These are phyloP conservation scores for Bedellia somnulentella DNA, from an alignment of 2,888 invertebrate species.

Conservation along the genomic window DNA sequence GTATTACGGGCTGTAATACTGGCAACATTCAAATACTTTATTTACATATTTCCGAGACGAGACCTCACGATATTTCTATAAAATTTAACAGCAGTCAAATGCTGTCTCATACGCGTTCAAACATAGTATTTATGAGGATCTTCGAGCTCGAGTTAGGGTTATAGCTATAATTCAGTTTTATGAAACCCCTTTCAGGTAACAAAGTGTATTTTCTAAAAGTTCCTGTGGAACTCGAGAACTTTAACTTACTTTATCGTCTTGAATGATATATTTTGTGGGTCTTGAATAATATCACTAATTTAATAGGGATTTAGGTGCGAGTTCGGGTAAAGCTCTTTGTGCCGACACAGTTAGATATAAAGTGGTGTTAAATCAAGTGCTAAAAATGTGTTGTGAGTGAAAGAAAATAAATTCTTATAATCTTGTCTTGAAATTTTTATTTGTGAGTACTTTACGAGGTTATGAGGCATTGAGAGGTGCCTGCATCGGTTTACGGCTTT, in stretches of 20 bases:
- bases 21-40: too few species aligned
- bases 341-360: too few species aligned
- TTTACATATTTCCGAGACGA: too few species aligned
- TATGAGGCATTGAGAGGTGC: constrained; percentile 38
- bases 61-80: too few species aligned
- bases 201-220: constrained; percentile 44
- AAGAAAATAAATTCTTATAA: constrained; percentile 12
- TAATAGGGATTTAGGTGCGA: too few species aligned
- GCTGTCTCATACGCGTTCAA: constrained; percentile 43
- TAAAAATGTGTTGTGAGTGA: too few species aligned
- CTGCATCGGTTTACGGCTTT: constrained; percentile 43
- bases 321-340: too few species aligned
- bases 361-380: too few species aligned
- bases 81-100: constrained; percentile 48
- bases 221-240: constrained; percentile 14
- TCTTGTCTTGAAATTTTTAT: constrained; percentile 21
- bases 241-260: too few species aligned
- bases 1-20: too few species aligned
- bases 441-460: constrained; percentile 21
- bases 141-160: constrained; percentile 50
- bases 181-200: constrained; percentile 54
- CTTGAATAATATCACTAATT: too few species aligned
- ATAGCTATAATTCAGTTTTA: constrained; percentile 56
- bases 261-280: not conserved
- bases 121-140: constrained; percentile 52